Percentiles rank a stretch among this genome's conserved stretches.
Conservation (phyloP, 2,888 invertebrate species). For the Zhuqinia jingwanae region DNA sequence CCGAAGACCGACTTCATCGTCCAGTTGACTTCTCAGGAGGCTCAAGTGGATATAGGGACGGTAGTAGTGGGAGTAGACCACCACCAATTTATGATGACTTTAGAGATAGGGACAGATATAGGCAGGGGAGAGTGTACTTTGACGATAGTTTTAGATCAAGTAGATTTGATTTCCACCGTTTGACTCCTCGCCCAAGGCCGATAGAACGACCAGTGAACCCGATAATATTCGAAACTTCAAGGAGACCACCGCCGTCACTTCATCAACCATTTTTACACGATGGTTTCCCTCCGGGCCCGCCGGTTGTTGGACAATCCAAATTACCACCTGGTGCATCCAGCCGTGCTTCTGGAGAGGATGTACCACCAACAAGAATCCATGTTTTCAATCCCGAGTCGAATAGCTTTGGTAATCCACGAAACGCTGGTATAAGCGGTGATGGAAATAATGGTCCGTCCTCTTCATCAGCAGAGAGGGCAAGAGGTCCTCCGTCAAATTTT, state of each 20-base stretch:
- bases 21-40: conserved; percentile 39
- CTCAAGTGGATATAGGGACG: no score
- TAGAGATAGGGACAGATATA: conserved; percentile 35
- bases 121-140: conserved; percentile 46
- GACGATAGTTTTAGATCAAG: conserved; percentile 47
- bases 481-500: conserved; percentile 67
- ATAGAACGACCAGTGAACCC: conserved; percentile 69
- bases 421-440: conserved; percentile 51
- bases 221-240: conserved; percentile 60
- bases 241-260: conserved; percentile 54
- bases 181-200: conserved; percentile 41
- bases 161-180: conserved; percentile 51
- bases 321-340: conserved; percentile 62
- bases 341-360: conserved; percentile 60
- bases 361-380: conserved; percentile 71
- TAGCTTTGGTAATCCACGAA: conserved; percentile 68
- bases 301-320: conserved; percentile 71
- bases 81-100: background rate
- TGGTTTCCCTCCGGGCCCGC: conserved; percentile 31
- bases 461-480: conserved; percentile 36
- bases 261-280: conserved; percentile 55
- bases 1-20: conserved; percentile 56
- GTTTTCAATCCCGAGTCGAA: conserved; percentile 71
- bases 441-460: conserved; percentile 41
- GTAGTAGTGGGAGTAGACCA: no score